These are phyloP conservation scores for Castor canadensis DNA, from an alignment of 2,113 vertebrate genomes.

Conservation along the genomic window DNA sequence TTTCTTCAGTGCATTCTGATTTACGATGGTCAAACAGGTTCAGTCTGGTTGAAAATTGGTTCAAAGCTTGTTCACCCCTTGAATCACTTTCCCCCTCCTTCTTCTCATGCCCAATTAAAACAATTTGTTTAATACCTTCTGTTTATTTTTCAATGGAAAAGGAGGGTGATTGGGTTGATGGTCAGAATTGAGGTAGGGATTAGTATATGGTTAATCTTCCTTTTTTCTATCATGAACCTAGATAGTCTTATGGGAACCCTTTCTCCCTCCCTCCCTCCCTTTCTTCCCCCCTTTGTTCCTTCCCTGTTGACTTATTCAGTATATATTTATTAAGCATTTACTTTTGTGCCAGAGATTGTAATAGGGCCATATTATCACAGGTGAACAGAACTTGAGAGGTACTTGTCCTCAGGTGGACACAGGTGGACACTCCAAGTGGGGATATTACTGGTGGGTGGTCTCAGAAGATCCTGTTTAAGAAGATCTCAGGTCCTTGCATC, in stretches of 20 bases:
- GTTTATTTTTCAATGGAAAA: slow-evolving; percentile 22
- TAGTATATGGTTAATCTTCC: background rate
- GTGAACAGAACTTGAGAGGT: background rate
- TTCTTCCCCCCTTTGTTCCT: background rate
- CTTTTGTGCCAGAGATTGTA: background rate
- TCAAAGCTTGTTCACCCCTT: slow-evolving; percentile 28
- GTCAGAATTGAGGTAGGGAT: background rate
- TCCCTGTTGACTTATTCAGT: background rate
- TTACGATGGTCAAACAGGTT: slow-evolving; percentile 62
- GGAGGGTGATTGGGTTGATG: background rate
- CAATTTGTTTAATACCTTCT: slow-evolving; percentile 17
- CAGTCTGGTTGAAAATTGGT: slow-evolving; percentile 57
- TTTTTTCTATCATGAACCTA: slow-evolving; percentile 27
- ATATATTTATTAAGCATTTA: slow-evolving; percentile 9
- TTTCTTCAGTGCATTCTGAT: slow-evolving; percentile 72
- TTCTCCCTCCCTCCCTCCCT: background rate
- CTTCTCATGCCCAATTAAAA: background rate
- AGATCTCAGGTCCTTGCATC: no score
- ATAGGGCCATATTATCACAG: background rate
- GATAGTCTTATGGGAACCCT: background rate
- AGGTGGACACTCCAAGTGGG: background rate
- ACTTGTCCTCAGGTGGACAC: background rate
- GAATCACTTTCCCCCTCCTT: background rate
- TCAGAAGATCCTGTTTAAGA: no score
- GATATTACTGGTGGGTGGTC: no score